Evolutionary conservation across 2,888 invertebrate genomes (phyloP), one percentile per base, ranked within the genome.

Genomic region (Ecliptopera silaceata): DNA sequence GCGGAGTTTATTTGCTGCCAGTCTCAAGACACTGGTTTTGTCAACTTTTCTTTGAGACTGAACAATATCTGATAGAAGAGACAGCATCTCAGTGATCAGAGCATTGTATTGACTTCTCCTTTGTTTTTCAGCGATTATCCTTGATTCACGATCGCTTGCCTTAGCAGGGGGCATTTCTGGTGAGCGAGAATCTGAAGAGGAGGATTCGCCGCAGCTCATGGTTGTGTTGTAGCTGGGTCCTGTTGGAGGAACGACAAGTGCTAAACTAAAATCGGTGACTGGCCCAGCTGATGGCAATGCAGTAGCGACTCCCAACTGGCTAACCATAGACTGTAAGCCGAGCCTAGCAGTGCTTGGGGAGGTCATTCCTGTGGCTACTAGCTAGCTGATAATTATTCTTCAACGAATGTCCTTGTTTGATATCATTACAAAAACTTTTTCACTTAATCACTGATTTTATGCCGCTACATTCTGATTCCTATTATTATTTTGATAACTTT

Each of bases 51-150:
- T 95, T 46, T 96, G 94, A 62, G 97, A 96, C 76, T 94, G 94
- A 41, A 96, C 94, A 54, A 97, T 95, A 82, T 96, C 94, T n/a
- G 97, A 96, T 65, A 98, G 94, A 74, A 97, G 92, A 42, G 94
- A 92, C 63, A 96, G 96, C 81, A 98, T 93, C 79, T 96, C 95
- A 56, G 94, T 93, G 71, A 98, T 97, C 79, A 95, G 95, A 26
- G 94, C 93, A 88, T 98, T 98, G 70, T 98, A 93, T 80, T 96
- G 96, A 82, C 97, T 97, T 55, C 98, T 93, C 31, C 98, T 94
- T 83, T 96, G 95, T 85, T 98, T 98, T 82, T 98, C 98, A 8
- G 97, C 97, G 77, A 95, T 93, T 78, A 98, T 98, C 61, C 98
- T 93, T 70, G 95, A 94, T 77, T 96, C 95, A 56, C 97, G 94